phyloP scores from a whole-genome alignment of 1,140 invertebrate species.

The Eumaeus atala region DNA sequence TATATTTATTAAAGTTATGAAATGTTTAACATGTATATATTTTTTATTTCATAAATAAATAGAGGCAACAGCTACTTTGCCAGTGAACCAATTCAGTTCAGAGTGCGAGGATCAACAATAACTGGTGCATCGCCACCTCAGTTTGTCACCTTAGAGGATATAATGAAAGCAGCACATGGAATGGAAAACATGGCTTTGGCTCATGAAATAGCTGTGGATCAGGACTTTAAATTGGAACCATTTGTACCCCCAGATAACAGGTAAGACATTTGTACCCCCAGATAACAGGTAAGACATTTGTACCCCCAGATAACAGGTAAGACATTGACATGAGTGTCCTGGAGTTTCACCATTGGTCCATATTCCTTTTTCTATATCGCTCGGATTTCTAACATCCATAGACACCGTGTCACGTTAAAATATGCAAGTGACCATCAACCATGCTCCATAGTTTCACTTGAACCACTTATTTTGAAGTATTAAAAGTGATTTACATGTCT shows the following conservation, averaged over 20 bases:
- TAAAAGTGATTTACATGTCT: too few relatives aligned
- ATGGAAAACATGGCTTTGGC: slow-evolving; percentile 95
- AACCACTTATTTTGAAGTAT: too few relatives aligned
- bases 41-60: slow-evolving; percentile 6
- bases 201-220: slow-evolving; percentile 95
- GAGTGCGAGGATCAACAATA: slow-evolving; percentile 65
- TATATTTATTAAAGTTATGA: not conserved
- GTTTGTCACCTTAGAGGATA: slow-evolving; percentile 91
- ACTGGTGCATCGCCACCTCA: slow-evolving; percentile 87
- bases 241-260: slow-evolving; percentile 84
- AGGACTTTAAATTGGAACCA: slow-evolving; percentile 91
- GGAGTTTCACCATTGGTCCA: not conserved
- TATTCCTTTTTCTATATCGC: not conserved
- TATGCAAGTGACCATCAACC: too few relatives aligned
- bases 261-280: slow-evolving; percentile 68
- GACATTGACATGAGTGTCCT: too few relatives aligned
- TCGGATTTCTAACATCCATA: not conserved
- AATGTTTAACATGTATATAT: too few relatives aligned
- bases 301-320: slow-evolving; percentile 80
- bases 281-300: slow-evolving; percentile 77
- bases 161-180: slow-evolving; percentile 91
- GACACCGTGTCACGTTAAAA: too few relatives aligned
- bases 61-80: slow-evolving; percentile 45
- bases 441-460: too few relatives aligned
- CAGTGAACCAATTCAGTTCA: slow-evolving; percentile 58